These are phyloP conservation scores for Danionella cerebrum DNA, from an alignment of 2,113 vertebrate species.

Conservation along the genomic window DNA sequence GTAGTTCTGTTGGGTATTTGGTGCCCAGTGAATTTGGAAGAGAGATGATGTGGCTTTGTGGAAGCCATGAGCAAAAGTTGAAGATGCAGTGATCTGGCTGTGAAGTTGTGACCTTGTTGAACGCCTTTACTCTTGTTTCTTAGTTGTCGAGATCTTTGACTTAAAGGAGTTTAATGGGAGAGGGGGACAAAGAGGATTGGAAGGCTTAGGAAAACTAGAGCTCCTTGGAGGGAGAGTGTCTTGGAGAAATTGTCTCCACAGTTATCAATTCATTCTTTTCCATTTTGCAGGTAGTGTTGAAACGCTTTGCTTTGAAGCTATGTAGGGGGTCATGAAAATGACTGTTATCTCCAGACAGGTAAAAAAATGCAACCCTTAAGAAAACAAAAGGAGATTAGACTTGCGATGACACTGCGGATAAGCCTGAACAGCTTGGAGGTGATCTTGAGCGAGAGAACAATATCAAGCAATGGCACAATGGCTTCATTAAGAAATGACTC, in stretches of 20 bases:
- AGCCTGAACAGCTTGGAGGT: background rate
- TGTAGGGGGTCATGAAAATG: conserved; percentile 7
- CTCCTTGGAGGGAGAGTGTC: background rate
- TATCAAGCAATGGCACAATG: conserved; percentile 19
- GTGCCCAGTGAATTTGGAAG: background rate
- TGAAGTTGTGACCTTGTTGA: background rate
- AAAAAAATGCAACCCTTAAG: background rate
- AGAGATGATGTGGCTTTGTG: background rate
- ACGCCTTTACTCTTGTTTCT: background rate
- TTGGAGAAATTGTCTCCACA: background rate
- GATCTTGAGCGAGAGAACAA: conserved; percentile 8
- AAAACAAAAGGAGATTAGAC: conserved; percentile 20
- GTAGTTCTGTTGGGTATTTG: background rate
- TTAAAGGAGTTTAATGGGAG: background rate
- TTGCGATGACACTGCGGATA: conserved; percentile 28
- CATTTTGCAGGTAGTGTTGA: conserved; percentile 13
- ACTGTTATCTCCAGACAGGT: conserved; percentile 16
- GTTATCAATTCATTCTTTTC: conserved; percentile 18
- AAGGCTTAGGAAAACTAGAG: background rate
- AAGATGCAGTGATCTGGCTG: background rate
- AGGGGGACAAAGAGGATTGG: too few relatives aligned
- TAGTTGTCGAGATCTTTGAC: background rate
- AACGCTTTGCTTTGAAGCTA: conserved; percentile 3
- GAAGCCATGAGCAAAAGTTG: background rate
- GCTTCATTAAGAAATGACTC: conserved; percentile 37